phyloP scores from a whole-genome alignment of 2,797 vertebrate species.

The Lutjanus campechanus region DNA sequence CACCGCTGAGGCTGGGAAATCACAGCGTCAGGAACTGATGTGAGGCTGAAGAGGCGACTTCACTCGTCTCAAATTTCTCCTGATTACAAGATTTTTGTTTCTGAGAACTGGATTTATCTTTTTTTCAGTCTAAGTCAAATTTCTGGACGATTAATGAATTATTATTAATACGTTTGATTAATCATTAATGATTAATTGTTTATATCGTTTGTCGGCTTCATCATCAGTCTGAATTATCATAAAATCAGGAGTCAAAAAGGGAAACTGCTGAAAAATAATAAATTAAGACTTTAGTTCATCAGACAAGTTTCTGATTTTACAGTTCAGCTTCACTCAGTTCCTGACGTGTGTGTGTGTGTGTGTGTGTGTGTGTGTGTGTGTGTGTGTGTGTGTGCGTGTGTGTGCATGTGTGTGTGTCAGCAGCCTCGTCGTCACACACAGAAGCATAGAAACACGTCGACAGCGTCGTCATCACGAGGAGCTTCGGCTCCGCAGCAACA shows the following conservation, averaged over 20 bases:
- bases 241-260: too few species aligned
- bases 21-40: constrained; percentile 7
- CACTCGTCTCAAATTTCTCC: neutral
- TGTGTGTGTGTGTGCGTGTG: neutral
- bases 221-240: too few species aligned
- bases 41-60: constrained; percentile 5
- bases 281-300: too few species aligned
- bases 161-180: too few species aligned
- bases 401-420: constrained; percentile 6
- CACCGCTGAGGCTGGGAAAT: constrained; percentile 50
- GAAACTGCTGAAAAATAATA: too few species aligned
- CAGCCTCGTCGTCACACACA: constrained; percentile 60
- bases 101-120: too few species aligned
- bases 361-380: constrained; percentile 11
- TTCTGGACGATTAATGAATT: too few species aligned
- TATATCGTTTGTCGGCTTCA: too few species aligned
- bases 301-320: neutral
- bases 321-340: neutral
- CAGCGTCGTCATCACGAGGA: constrained; percentile 55
- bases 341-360: constrained; percentile 14
- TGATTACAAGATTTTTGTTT: neutral
- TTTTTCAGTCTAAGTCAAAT: too few species aligned
- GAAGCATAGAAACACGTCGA: constrained; percentile 65
- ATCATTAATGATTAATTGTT: too few species aligned
- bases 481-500: constrained; percentile 51